Conservation (phyloP, 2,113 vertebrate species). For the Etheostoma cragini region DNA sequence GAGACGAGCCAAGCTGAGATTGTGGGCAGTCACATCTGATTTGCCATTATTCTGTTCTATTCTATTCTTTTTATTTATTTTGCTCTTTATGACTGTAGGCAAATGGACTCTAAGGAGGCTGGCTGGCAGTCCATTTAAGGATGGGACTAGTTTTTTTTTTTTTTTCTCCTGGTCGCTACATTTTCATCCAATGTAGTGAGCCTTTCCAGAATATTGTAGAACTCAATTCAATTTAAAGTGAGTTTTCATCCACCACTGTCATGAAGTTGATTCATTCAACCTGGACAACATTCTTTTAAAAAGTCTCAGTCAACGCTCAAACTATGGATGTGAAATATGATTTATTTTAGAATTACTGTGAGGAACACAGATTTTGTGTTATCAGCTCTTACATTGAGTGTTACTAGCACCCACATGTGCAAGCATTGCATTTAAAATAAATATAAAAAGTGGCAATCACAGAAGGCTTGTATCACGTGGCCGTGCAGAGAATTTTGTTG, state of each 20-base stretch:
- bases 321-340: background rate
- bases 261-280: background rate
- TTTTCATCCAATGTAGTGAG: background rate
- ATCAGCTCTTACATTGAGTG: too few species aligned
- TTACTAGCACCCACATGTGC: too few species aligned
- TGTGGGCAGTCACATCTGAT: slow-evolving; percentile 50
- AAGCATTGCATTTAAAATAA: too few species aligned
- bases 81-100: slow-evolving; percentile 75
- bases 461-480: too few species aligned
- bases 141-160: background rate
- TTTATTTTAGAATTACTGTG: background rate
- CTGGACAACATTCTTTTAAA: background rate
- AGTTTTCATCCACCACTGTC: background rate
- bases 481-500: too few species aligned
- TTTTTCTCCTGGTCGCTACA: background rate
- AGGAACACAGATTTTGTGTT: background rate
- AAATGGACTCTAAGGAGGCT: slow-evolving; percentile 87
- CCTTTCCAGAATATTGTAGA: background rate
- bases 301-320: background rate
- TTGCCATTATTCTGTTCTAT: slow-evolving; percentile 31
- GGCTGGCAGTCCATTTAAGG: slow-evolving; percentile 57
- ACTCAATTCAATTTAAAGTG: background rate
- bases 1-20: slow-evolving; percentile 10
- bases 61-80: slow-evolving; percentile 64
- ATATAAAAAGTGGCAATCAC: too few species aligned